Evolutionary conservation across 2,797 vertebrate species (phyloP).

Genomic region (Leptodactylus fallax): DNA sequence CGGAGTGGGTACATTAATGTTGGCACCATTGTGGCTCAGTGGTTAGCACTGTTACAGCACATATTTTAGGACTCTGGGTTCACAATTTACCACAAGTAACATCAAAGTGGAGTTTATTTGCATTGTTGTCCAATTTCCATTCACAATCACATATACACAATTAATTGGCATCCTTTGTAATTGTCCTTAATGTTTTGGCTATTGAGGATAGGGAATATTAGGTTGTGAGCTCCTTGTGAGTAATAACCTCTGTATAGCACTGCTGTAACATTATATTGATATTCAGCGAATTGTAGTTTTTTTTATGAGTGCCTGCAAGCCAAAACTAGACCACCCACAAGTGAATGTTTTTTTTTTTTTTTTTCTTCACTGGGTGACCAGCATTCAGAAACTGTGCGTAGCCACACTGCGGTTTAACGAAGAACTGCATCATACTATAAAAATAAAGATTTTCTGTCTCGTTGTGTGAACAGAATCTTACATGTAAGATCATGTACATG

Average conservation of each 20-base stretch:
- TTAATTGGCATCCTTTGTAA: background rate
- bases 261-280: background rate
- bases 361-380: background rate
- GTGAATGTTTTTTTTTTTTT: background rate
- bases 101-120: too few relatives aligned
- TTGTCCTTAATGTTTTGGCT: too few relatives aligned
- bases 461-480: too few relatives aligned
- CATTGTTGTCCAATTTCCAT: too few relatives aligned
- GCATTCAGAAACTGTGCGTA: background rate
- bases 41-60: background rate
- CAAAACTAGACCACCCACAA: background rate
- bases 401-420: too few relatives aligned
- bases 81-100: background rate
- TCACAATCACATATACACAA: background rate
- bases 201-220: background rate
- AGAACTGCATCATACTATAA: too few relatives aligned
- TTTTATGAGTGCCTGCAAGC: background rate
- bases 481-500: too few relatives aligned
- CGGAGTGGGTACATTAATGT: background rate
- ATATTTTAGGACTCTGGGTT: background rate
- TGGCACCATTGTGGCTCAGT: background rate
- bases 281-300: background rate
- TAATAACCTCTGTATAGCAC: background rate
- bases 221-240: background rate
- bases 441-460: too few relatives aligned